These are phyloP conservation scores for Percopsis omiscomaycus DNA, from an alignment of 2,797 vertebrate species.

Conservation along the genomic window DNA sequence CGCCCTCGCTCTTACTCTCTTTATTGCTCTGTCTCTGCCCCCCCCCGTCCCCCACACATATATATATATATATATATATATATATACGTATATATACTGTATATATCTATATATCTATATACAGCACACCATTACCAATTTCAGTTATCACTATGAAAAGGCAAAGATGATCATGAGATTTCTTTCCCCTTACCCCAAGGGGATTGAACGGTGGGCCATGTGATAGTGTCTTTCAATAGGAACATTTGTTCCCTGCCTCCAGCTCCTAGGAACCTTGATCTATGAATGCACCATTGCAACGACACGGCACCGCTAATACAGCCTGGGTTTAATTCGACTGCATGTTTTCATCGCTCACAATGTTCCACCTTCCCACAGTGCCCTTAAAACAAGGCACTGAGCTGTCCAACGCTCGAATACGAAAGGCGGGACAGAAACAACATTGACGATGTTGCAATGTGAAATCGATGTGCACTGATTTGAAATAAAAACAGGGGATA, in stretches of 20 bases:
- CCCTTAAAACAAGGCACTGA: no score
- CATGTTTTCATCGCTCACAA: slow-evolving; percentile 11
- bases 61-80: not conserved
- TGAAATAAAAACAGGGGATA: no score
- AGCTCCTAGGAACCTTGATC: slow-evolving; percentile 36
- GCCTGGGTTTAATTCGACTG: slow-evolving; percentile 1
- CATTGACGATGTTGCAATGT: no score
- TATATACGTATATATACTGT: not conserved
- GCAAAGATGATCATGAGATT: slow-evolving; percentile 65
- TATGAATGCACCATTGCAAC: slow-evolving; percentile 43
- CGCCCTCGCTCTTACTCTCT: not conserved
- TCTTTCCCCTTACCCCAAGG: slow-evolving; percentile 48
- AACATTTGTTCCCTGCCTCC: slow-evolving; percentile 51
- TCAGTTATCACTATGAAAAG: slow-evolving; percentile 36
- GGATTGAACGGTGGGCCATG: slow-evolving; percentile 51
- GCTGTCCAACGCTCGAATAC: no score
- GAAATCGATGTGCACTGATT: no score
- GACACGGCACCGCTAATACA: slow-evolving; percentile 23
- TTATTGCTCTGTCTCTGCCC: not conserved
- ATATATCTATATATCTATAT: no score
- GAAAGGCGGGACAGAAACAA: no score
- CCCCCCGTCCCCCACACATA: not conserved
- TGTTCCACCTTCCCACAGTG: not conserved
- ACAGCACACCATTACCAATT: slow-evolving; percentile 19
- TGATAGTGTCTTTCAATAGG: slow-evolving; percentile 61